These are phyloP conservation scores for Ophthalmotilapia sp. DNA, from an alignment of 2,113 vertebrate species.

Conservation along the genomic window DNA sequence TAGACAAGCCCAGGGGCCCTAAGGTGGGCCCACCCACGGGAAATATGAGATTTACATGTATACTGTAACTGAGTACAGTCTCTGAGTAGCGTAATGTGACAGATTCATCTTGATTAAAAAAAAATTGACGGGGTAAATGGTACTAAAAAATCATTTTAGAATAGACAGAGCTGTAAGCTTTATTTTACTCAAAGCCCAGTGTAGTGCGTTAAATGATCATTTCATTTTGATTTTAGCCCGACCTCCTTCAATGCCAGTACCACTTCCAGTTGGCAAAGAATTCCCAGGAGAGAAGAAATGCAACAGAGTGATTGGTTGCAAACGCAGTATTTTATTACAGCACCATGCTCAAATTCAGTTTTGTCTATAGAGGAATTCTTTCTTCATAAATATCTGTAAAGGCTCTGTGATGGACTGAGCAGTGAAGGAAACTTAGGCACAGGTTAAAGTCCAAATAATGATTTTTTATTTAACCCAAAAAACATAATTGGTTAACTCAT, in stretches of 20 bases:
- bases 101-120: not conserved
- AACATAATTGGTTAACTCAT: too few relatives aligned
- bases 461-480: too few relatives aligned
- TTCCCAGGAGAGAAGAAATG: not conserved
- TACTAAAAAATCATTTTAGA: not conserved
- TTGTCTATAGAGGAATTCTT: not conserved
- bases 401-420: not conserved
- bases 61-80: not conserved
- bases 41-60: slow-evolving; percentile 13
- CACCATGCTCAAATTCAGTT: not conserved
- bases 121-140: not conserved
- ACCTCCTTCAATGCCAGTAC: not conserved
- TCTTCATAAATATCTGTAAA: not conserved
- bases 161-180: not conserved
- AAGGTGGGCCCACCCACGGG: not conserved
- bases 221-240: not conserved
- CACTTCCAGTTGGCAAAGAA: not conserved
- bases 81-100: not conserved
- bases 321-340: not conserved
- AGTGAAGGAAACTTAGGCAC: too few relatives aligned
- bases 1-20: slow-evolving; percentile 12
- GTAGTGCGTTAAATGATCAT: accelerated
- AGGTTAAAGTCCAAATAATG: too few relatives aligned
- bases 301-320: not conserved
- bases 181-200: not conserved